Base-by-base conservation (phyloP, 23 tunicate genomes). In the Halocynthia roretzi region DNA sequence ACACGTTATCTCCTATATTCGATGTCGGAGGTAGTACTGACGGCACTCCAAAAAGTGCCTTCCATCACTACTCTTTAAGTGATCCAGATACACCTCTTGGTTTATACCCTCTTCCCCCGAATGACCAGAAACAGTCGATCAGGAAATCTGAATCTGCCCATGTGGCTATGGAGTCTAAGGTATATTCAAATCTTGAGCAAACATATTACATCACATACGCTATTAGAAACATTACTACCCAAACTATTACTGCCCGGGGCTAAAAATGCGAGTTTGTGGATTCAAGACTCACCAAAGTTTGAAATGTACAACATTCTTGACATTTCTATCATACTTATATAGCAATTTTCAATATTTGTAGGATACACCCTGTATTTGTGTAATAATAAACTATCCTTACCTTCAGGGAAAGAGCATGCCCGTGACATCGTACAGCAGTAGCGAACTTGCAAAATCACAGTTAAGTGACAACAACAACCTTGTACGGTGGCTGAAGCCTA, bases 1-100 rank as follows among this genome's bases (percentile, higher is more conserved):
- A 70, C 56, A 81, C 84, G 22, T 57, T 81, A 48, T 81, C 84
- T 48, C 84, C 84, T 6, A 81, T 81, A 51, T 63, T 81, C n/a
- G 71, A 54, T 56, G 17, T 71, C 23, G 76, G 61, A 49, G 51
- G 57, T 40, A 22, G 57, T 48, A 40, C 60, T 5, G 52, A n/a
- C 15, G 44, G 50, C 9, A 62, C 81, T 21, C 81, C 60, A 72
- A 72, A 64, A 10, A 40, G 56, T 18, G 31, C 48, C 31, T 65
- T 65, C 19, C 70, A 65, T 20, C 70, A 65, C 31, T 65, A 5
- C 19, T 65, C 70, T 15, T 20, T 65, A 20, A 6, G 48, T 15
- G 70, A 65, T 10, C 48, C 70, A 0, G 70, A 65, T 15, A 11
- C 19, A 0, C 31, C 70, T 10, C 19, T 65, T 40, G 31, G 31